Conservation (phyloP, 1,140 invertebrate genomes). For the Octopus bimaculoides region DNA sequence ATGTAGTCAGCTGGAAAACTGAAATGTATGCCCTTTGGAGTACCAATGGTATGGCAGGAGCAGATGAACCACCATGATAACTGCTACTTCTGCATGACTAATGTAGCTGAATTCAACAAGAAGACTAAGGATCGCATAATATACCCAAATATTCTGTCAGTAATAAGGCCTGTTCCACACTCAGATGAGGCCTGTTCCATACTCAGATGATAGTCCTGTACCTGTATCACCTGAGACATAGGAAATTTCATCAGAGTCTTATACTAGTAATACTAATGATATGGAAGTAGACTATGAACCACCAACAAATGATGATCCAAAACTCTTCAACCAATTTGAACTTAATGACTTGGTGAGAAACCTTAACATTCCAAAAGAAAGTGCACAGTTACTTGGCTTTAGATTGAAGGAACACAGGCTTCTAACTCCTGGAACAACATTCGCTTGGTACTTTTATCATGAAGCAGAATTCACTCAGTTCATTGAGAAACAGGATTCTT, state of each 20-base stretch:
- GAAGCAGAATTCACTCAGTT: neutral
- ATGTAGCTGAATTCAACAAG: neutral
- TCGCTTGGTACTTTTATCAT: neutral
- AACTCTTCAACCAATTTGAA: neutral
- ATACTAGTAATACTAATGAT: neutral
- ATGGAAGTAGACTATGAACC: neutral
- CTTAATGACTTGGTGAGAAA: neutral
- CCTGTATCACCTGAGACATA: neutral
- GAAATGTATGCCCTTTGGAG: neutral
- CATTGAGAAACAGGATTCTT: neutral
- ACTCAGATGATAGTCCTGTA: neutral
- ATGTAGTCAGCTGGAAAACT: neutral
- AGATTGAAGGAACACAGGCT: neutral
- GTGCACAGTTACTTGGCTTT: neutral
- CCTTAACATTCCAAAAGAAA: no score
- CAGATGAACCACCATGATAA: neutral
- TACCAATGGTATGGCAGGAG: conserved; percentile 3
- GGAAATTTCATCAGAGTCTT: neutral
- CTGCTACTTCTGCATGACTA: neutral
- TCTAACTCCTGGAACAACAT: neutral
- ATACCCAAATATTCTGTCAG: no score
- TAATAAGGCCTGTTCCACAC: neutral
- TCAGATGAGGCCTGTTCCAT: neutral
- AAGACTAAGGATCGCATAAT: neutral
- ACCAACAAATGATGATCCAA: neutral